These are phyloP conservation scores for Neria commutata DNA, from an alignment of 2,888 invertebrate species.

Conservation along the genomic window DNA sequence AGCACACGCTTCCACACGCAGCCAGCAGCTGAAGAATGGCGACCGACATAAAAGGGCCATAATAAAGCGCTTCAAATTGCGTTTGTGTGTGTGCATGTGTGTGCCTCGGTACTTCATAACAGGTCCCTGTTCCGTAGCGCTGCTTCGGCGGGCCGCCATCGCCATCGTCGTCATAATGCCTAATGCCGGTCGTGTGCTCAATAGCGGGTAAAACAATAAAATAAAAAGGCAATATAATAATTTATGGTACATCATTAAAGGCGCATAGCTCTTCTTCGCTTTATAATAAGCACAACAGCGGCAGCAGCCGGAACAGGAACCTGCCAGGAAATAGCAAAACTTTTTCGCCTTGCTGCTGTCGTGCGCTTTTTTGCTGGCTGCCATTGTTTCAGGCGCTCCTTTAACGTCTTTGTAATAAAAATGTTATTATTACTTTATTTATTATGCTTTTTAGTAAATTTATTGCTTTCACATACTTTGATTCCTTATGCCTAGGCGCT, in stretches of 20 bases:
- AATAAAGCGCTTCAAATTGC: slow-evolving; percentile 1
- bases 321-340: slow-evolving; percentile 1
- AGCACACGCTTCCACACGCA: background rate
- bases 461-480: slow-evolving; percentile 51
- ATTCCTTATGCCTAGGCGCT: too few relatives aligned
- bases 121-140: too few relatives aligned
- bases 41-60: too few relatives aligned
- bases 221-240: slow-evolving; percentile 56
- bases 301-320: slow-evolving; percentile 17
- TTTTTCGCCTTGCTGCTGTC: slow-evolving; percentile 4
- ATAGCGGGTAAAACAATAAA: slow-evolving; percentile 58
- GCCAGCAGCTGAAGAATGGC: background rate
- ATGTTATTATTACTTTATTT: slow-evolving; percentile 57
- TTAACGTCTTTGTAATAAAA: slow-evolving; percentile 47
- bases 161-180: too few relatives aligned
- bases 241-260: slow-evolving; percentile 55
- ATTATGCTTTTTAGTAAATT: slow-evolving; percentile 52
- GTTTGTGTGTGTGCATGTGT: background rate
- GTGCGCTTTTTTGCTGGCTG: background rate
- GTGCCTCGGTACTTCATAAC: too few relatives aligned
- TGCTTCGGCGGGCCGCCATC: too few relatives aligned
- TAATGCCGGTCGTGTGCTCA: too few relatives aligned
- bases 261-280: too few relatives aligned
- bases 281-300: too few relatives aligned
- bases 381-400: background rate